Evolutionary conservation across 2,888 invertebrate genomes (phyloP), one percentile per base, ranked within the genome.

Genomic region (Digitonthophagus gazella): DNA sequence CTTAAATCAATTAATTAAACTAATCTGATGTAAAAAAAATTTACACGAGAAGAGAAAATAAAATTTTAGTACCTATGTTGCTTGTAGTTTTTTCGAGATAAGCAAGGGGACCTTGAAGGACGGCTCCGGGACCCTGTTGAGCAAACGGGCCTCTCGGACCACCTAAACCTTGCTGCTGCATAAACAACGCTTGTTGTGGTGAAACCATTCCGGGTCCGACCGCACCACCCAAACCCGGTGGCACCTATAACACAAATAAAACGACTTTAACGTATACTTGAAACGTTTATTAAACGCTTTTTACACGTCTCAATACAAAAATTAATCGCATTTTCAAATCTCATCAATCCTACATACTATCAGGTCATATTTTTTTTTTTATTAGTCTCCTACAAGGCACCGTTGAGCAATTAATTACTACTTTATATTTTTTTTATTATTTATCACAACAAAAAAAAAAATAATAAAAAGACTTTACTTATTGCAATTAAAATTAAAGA

Each of bases 11-110:
- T n/a, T n/a, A n/a, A n/a, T n/a, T n/a, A n/a, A n/a, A n/a, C n/a
- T n/a, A n/a, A n/a, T n/a, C n/a, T n/a, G n/a, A n/a, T n/a, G n/a
- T n/a, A n/a, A n/a, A n/a, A n/a, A n/a, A n/a, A n/a, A n/a, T n/a
- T n/a, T n/a, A 57, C 5, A 11, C 16, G 57, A 5, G 3, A 57
- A 8, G 57, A 57, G 57, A 57, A 57, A 57, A 57, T 15, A 11
- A 14, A n/a, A 57, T 57, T 14, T 15, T 18, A 16, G 18, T 61
- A 88, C 89, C 95, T 88, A 95, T 95, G 84, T 93, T 95, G 84
- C 93, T 93, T 78, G 95, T 93, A 73, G 94, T 94, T 85, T 95
- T 94, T 85, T 95, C 95, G 71, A 96, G 85, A 79, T 91, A 95
- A 0, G 95, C 95, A 72, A 95, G 85, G 0, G 95, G 95, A 4